phyloP scores from a whole-genome alignment of 2,797 vertebrate genomes.

The Sciurus vulgaris region DNA sequence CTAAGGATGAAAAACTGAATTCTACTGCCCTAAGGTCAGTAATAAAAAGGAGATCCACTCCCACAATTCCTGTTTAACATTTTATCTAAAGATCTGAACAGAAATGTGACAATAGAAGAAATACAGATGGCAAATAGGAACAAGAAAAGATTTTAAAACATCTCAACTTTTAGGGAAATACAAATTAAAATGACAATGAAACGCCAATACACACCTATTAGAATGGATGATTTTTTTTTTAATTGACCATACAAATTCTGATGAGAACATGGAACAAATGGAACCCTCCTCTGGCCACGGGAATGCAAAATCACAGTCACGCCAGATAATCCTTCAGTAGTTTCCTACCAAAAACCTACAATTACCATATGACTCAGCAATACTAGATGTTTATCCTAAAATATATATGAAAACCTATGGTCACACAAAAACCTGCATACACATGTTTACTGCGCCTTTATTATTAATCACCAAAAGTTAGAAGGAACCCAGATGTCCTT shows the following conservation, averaged over 20 bases:
- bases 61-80: too few relatives aligned
- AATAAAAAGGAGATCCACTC: too few relatives aligned
- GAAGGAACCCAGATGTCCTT: not conserved
- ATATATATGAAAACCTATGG: constrained; percentile 1
- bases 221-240: not conserved
- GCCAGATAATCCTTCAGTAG: not conserved
- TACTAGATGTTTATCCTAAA: not conserved
- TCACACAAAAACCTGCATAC: not conserved
- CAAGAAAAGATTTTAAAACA: not conserved
- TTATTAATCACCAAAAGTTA: not conserved
- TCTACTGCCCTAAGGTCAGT: too few relatives aligned
- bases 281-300: not conserved
- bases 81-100: constrained; percentile 9
- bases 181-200: constrained; percentile 36
- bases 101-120: constrained; percentile 41
- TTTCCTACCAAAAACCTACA: constrained; percentile 4
- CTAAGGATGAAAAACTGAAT: too few relatives aligned
- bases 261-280: not conserved
- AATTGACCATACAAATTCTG: not conserved
- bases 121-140: constrained; percentile 12
- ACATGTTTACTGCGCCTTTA: not conserved
- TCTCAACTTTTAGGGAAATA: constrained; percentile 47
- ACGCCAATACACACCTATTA: not conserved
- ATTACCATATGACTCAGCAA: not conserved
- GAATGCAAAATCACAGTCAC: not conserved